These are phyloP conservation scores for Metalampra italica DNA, from an alignment of 2,888 invertebrate species.

Conservation along the genomic window DNA sequence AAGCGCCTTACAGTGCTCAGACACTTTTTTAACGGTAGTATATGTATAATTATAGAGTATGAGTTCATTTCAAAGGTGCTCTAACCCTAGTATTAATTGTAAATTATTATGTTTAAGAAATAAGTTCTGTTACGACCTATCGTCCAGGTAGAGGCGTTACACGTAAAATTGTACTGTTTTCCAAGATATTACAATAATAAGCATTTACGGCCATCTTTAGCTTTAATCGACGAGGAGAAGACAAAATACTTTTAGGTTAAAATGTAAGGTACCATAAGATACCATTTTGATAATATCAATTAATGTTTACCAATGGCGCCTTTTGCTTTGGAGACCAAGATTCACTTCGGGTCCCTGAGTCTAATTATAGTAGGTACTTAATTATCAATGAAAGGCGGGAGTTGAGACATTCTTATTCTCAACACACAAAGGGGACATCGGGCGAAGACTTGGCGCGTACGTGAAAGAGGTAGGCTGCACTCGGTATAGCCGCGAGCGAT, in stretches of 20 bases:
- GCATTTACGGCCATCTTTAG: conserved; percentile 59
- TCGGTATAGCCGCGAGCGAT: too few species aligned
- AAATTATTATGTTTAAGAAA: conserved; percentile 8
- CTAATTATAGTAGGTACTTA: too few species aligned
- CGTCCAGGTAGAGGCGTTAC: neutral
- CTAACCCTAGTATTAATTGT: conserved; percentile 3
- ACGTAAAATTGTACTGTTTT: neutral
- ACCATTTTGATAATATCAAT: neutral
- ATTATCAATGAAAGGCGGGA: too few species aligned
- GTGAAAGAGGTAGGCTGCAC: too few species aligned
- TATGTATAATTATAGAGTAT: neutral
- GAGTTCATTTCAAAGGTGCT: conserved; percentile 5
- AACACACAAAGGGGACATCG: too few species aligned
- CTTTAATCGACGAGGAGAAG: conserved; percentile 45
- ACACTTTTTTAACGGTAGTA: neutral
- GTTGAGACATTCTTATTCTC: too few species aligned
- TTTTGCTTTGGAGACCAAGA: neutral
- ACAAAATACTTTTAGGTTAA: conserved; percentile 24
- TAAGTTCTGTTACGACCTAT: neutral
- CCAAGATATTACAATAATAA: conserved; percentile 17
- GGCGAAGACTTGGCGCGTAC: too few species aligned
- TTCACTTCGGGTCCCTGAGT: neutral
- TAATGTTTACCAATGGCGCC: too few species aligned
- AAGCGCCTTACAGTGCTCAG: neutral
- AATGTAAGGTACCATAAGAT: conserved; percentile 9